Evolutionary conservation across 2,113 vertebrate genomes (phyloP).

Genomic region (Willisornis vidua): DNA sequence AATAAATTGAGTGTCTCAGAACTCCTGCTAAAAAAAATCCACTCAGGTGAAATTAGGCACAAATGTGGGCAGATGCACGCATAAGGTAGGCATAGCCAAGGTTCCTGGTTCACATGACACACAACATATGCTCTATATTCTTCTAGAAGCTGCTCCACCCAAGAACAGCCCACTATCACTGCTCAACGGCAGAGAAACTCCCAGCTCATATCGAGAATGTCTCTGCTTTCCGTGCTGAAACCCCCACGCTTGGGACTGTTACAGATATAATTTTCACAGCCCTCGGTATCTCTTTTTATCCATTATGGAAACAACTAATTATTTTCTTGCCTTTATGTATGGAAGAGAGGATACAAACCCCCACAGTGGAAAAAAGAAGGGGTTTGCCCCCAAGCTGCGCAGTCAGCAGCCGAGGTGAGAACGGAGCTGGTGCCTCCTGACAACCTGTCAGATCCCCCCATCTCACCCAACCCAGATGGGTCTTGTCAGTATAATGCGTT

Average conservation of each 20-base stretch:
- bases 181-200: neutral
- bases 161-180: neutral
- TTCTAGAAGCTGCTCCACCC: neutral
- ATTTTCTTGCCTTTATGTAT: neutral
- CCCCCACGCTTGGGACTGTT: neutral
- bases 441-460: neutral
- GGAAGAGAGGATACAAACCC: neutral
- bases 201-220: neutral
- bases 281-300: neutral
- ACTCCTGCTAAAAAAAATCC: neutral
- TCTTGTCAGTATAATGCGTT: neutral
- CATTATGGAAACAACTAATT: neutral
- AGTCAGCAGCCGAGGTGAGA: neutral
- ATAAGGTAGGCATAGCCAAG: neutral
- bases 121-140: conserved; percentile 3
- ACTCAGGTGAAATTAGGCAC: neutral
- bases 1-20: neutral
- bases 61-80: neutral
- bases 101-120: neutral
- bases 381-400: neutral
- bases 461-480: conserved; percentile 24
- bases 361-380: neutral
- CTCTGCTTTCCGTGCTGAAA: neutral
- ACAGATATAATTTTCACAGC: neutral
- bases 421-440: neutral